Percentiles rank a stretch among this genome's conserved stretches.
Conservation (phyloP, 1,140 invertebrate genomes). For the Nylanderia fulva region DNA sequence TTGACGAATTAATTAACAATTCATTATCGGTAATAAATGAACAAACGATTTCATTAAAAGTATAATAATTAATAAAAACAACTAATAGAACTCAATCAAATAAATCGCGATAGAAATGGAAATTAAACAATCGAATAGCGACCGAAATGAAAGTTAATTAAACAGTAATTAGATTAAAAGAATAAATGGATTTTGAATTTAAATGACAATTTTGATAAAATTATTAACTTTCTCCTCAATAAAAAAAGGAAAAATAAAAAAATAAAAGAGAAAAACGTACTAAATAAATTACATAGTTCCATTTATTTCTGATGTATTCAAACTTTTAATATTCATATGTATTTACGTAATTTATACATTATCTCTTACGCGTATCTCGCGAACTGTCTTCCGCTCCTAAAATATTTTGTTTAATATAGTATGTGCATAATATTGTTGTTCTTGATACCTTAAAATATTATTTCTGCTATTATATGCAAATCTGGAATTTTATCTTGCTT, state of each 20-base stretch:
- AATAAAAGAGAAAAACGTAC: background rate
- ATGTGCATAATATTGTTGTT: background rate
- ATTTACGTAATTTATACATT: background rate
- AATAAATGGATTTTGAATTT: background rate
- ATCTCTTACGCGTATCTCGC: no score
- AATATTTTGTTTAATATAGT: background rate
- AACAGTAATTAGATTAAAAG: background rate
- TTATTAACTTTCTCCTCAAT: background rate
- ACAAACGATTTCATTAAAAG: slow-evolving; percentile 7
- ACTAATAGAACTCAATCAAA: background rate
- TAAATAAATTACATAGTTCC: slow-evolving; percentile 11
- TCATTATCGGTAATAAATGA: slow-evolving; percentile 23
- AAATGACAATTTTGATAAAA: background rate
- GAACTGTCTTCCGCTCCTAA: no score
- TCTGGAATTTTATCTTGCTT: no score
- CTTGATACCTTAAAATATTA: no score
- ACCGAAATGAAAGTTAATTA: background rate
- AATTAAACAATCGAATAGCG: background rate
- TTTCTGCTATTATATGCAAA: no score
- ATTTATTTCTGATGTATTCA: background rate
- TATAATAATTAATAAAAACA: slow-evolving; percentile 3
- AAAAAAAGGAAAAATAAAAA: background rate
- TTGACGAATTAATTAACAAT: slow-evolving; percentile 44
- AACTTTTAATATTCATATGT: background rate
- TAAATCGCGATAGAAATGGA: background rate